Evolutionary conservation across 1,140 invertebrate species (phyloP), one percentile per base, ranked within the genome.

Genomic region (Eueides isabella): DNA sequence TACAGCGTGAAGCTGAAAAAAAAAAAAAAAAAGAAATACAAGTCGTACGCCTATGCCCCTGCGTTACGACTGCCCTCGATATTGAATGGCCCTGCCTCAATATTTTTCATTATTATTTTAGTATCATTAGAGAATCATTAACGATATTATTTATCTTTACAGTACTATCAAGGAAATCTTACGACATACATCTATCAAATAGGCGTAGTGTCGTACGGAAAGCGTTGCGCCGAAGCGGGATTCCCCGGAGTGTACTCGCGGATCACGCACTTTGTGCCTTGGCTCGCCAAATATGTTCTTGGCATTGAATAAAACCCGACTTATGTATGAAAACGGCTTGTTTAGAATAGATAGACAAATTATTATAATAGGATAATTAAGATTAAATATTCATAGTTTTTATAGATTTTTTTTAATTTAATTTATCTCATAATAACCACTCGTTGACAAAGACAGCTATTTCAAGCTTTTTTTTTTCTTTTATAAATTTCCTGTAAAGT

Each of bases 221-320:
- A 94, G 79, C 93, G 94, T 71, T 97, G 97, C 80, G 97, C 96
- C 0, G 95, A 95, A 80, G 93, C 95, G 0, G 96, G 95, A 7
- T 96, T 94, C 83, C 97, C 97, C 0, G 97, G 97, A 0, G 96
- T 98, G 2, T 98, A 98, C 88, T 95, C 96, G 0, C 92, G 95
- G 67, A 95, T 98, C 14, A 94, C 95, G 0, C 78, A 94, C 35
- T 96, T 95, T 81, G 75, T 96, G 5, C 95, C 96, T 69, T 96
- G 96, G 94, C 95, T 96, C 65, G 73, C 94, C 65, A 70, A 89
- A 68, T 83, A 84, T 48, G 55, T 87, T 0, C 35, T 87, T 1
- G 84, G 88, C 9, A 35, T 48, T 23, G 48, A 55, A 31, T 70
- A 66, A 35, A 38, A 30, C 7, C 1, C 19, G 29, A 30, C 28